A percentile compares a stretch with the other conserved stretches of the same genome.
phyloP scores from a whole-genome alignment of 2,888 invertebrate species.

The Ophion ellenae region DNA sequence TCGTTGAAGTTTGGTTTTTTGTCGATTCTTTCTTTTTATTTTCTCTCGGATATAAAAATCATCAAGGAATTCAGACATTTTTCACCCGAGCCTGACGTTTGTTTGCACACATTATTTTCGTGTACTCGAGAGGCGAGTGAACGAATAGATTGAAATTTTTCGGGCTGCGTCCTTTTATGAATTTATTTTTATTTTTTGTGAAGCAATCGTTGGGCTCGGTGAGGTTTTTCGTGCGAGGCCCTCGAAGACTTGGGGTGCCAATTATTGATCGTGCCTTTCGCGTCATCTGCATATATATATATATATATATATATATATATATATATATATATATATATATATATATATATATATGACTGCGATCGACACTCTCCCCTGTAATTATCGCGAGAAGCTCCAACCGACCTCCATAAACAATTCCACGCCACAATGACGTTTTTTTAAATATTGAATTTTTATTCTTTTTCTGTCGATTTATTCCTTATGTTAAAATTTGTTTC shows the following conservation, averaged over 20 bases:
- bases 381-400: conserved; percentile 46
- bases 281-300: conserved; percentile 4
- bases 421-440: conserved; percentile 27
- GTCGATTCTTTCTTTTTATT: neutral
- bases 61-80: neutral
- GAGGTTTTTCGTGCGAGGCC: neutral
- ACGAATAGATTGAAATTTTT: neutral
- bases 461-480: neutral
- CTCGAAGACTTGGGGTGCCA: neutral
- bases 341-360: conserved; percentile 46
- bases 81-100: neutral
- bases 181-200: neutral
- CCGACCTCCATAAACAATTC: conserved; percentile 61
- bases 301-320: conserved; percentile 8
- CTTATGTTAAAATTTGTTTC: neutral
- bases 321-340: conserved; percentile 6
- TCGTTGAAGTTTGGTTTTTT: neutral
- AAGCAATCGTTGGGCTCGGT: neutral
- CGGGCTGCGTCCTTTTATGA: neutral
- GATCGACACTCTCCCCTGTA: conserved; percentile 62
- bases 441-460: neutral
- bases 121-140: neutral
- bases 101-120: neutral
- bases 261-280: conserved; percentile 6
- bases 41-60: neutral